A percentile compares a stretch with the other conserved stretches of the same genome.
Conservation (phyloP, 2,113 vertebrate genomes). For the Ailurus styani region DNA sequence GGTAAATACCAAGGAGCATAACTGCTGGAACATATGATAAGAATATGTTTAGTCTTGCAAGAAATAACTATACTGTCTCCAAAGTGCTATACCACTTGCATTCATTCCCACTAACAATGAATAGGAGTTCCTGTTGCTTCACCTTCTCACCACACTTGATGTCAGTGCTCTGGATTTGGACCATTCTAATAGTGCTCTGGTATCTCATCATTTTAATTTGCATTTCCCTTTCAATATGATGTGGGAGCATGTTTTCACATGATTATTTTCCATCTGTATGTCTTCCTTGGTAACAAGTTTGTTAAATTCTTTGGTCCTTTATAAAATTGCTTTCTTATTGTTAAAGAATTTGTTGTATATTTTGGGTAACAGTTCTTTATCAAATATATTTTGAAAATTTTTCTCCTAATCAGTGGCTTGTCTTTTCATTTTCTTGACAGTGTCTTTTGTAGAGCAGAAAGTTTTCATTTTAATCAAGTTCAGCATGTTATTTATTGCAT, state of each 20-base stretch:
- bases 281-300: neutral
- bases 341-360: neutral
- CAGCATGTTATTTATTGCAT: neutral
- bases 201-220: neutral
- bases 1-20: neutral
- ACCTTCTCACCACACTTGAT: neutral
- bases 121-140: neutral
- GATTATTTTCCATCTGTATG: neutral
- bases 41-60: neutral
- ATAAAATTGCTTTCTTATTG: neutral
- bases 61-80: neutral
- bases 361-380: neutral
- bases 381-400: neutral
- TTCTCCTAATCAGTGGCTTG: neutral
- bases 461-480: neutral
- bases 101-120: neutral
- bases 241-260: neutral
- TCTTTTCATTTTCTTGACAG: neutral
- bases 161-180: neutral
- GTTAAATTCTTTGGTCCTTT: neutral
- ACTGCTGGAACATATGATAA: neutral
- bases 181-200: neutral
- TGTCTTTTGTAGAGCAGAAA: neutral
- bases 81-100: neutral
- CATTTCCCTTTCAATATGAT: neutral